phyloP scores from a whole-genome alignment of 1,140 invertebrate species.

The Monochamus saltuarius region DNA sequence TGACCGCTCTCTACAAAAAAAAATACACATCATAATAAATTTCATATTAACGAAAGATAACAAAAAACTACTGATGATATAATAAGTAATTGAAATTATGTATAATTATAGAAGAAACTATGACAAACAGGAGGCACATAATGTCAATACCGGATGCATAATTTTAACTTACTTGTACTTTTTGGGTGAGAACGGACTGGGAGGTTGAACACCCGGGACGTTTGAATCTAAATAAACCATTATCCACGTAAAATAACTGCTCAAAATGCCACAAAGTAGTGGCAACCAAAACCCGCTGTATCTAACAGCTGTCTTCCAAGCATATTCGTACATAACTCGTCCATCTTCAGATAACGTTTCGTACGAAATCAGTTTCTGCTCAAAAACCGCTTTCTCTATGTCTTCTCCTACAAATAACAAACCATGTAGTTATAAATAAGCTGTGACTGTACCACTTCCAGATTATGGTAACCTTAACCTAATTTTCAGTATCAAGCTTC shows the following conservation, averaged over 20 bases:
- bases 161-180: slow-evolving; percentile 44
- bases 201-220: slow-evolving; percentile 54
- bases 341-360: slow-evolving; percentile 38
- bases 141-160: no score
- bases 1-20: slow-evolving; percentile 42
- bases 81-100: no score
- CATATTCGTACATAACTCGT: slow-evolving; percentile 38
- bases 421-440: slow-evolving; percentile 12
- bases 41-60: no score
- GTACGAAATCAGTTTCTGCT: slow-evolving; percentile 39
- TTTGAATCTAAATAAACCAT: slow-evolving; percentile 57
- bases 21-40: not conserved
- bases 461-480: slow-evolving; percentile 9
- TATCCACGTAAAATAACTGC: slow-evolving; percentile 51
- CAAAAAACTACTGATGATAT: no score
- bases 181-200: slow-evolving; percentile 53
- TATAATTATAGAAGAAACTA: no score
- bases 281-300: slow-evolving; percentile 46
- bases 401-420: slow-evolving; percentile 36
- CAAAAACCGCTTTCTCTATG: slow-evolving; percentile 33
- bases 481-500: slow-evolving; percentile 3
- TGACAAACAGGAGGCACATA: no score
- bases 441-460: slow-evolving; percentile 4
- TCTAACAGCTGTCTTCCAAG: slow-evolving; percentile 36
- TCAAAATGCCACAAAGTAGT: slow-evolving; percentile 43